These are phyloP conservation scores for Hystrix cristata DNA, from an alignment of 2,113 vertebrate genomes.

Conservation along the genomic window DNA sequence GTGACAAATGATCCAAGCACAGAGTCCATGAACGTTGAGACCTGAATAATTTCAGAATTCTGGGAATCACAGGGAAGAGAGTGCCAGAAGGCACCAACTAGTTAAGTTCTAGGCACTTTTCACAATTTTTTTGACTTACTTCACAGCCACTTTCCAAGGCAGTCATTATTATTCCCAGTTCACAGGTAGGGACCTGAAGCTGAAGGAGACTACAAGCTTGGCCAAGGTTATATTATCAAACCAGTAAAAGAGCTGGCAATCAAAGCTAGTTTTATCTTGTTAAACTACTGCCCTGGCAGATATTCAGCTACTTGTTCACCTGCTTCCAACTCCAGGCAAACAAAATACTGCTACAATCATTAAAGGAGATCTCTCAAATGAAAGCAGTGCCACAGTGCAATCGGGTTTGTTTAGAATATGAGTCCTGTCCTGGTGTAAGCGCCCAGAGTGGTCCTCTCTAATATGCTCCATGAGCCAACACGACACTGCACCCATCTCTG, in stretches of 20 bases:
- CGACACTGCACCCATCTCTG: not conserved
- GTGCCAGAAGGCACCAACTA: not conserved
- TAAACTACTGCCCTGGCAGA: not conserved
- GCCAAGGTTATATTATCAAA: not conserved
- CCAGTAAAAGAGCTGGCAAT: not conserved
- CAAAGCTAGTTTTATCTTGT: constrained; percentile 21
- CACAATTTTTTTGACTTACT: not conserved
- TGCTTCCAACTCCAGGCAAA: not conserved
- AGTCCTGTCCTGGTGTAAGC: not conserved
- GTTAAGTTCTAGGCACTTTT: not conserved
- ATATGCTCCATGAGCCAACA: not conserved
- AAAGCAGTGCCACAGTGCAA: not conserved
- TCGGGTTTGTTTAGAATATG: not conserved
- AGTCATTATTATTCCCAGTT: constrained; percentile 34
- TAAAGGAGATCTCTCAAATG: not conserved
- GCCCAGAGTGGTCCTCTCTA: not conserved
- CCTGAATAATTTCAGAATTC: not conserved
- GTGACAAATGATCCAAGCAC: not conserved
- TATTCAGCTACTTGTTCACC: not conserved
- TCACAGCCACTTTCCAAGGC: not conserved
- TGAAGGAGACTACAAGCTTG: constrained; percentile 3
- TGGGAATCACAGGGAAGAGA: not conserved
- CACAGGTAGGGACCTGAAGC: constrained; percentile 38
- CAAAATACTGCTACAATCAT: not conserved
- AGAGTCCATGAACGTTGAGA: not conserved